Conservation (phyloP, 2,888 invertebrate genomes). For the Ectobius pallidus region DNA sequence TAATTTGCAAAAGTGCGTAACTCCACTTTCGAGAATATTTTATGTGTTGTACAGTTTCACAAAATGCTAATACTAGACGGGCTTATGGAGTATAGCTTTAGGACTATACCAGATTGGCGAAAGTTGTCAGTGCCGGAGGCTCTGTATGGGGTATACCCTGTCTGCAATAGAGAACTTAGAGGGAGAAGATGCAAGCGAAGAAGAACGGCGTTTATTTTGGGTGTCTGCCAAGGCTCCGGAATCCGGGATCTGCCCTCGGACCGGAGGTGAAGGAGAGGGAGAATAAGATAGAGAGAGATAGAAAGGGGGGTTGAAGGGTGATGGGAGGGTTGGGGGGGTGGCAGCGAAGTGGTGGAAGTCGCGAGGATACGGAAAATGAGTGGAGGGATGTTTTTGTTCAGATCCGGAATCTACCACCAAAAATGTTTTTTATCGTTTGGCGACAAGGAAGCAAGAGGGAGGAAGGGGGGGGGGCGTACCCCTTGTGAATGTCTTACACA, state of each 20-base stretch:
- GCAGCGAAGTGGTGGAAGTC: slow-evolving; percentile 8
- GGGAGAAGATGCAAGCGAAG: slow-evolving; percentile 6
- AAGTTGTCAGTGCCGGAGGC: background rate
- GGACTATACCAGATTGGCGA: background rate
- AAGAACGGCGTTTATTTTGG: slow-evolving; percentile 37
- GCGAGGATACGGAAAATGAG: slow-evolving; percentile 34
- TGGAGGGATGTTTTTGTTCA: slow-evolving; percentile 34
- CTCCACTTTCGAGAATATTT: too few relatives aligned
- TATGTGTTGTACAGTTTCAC: too few relatives aligned
- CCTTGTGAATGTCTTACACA: slow-evolving; percentile 33
- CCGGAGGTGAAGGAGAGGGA: slow-evolving; percentile 2
- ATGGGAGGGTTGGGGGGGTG: background rate
- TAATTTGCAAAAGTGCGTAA: too few relatives aligned
- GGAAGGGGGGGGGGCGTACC: background rate
- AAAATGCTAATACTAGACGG: too few relatives aligned
- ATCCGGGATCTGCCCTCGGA: slow-evolving; percentile 28
- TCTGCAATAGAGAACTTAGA: slow-evolving; percentile 1
- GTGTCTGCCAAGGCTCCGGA: slow-evolving; percentile 35
- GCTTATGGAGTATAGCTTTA: background rate
- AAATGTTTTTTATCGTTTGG: slow-evolving; percentile 38
- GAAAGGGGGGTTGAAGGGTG: background rate
- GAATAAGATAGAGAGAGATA: background rate
- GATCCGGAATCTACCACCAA: slow-evolving; percentile 21
- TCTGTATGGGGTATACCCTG: slow-evolving; percentile 17
- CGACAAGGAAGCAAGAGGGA: slow-evolving; percentile 30